phyloP scores from a whole-genome alignment of 30 jellyfish, hydroid and myxozoan genomes.

The Catostylus mosaicus region DNA sequence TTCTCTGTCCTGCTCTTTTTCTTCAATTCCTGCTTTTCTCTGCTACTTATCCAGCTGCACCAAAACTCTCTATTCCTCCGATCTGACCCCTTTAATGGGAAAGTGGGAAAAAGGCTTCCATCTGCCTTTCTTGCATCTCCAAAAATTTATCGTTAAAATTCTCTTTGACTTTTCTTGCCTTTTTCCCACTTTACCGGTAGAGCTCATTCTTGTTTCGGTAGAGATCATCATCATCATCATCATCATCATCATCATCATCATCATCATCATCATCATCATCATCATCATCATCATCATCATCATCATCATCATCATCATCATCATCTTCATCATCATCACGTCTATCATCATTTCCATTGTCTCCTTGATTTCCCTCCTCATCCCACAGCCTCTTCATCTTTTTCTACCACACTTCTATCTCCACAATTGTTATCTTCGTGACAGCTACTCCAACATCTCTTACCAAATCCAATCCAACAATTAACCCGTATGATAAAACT shows the following conservation, averaged over 20 bases:
- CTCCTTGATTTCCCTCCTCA: constrained; percentile 8
- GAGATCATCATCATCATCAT: background rate
- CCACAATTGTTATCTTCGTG: background rate
- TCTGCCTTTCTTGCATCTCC: constrained; percentile 43
- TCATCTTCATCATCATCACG: constrained; percentile 11
- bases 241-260: constrained; percentile 27
- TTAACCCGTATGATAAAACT: constrained; percentile 22
- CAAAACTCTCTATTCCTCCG: constrained; percentile 15
- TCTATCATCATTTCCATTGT: constrained; percentile 8
- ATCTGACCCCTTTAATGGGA: constrained; percentile 5
- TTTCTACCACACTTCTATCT: constrained; percentile 23
- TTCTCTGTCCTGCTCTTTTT: constrained; percentile 21
- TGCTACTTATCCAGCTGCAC: constrained; percentile 37
- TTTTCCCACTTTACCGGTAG: constrained; percentile 3
- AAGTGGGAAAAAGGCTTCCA: too few species aligned
- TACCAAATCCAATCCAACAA: constrained; percentile 38
- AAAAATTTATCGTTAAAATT: constrained; percentile 16
- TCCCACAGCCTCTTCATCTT: constrained; percentile 21
- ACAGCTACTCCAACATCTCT: constrained; percentile 27
- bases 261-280: constrained; percentile 1
- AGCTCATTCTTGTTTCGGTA: background rate
- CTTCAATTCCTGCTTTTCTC: constrained; percentile 19
- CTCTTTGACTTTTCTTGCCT: constrained; percentile 17
- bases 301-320: constrained; percentile 15
- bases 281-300: constrained; percentile 24